Evolutionary conservation across 2,888 invertebrate genomes (phyloP).

Genomic region (Pseudococcus jackbeardsleyi): DNA sequence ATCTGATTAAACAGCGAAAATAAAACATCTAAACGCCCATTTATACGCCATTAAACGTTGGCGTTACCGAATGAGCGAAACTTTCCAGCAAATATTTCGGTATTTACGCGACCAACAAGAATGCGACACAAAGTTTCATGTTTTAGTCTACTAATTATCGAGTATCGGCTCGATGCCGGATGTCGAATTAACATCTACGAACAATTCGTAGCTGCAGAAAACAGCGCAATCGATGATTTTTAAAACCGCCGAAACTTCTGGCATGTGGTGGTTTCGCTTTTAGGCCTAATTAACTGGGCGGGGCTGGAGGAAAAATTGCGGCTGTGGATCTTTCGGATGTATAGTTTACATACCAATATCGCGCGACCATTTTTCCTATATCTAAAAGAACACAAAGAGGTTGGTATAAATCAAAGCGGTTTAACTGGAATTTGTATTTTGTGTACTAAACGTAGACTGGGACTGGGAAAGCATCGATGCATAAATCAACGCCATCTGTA

Average conservation of each 20-base stretch:
- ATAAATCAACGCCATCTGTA: conserved; percentile 28
- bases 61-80: background rate
- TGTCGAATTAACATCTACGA: background rate
- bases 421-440: background rate
- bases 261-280: conserved; percentile 1
- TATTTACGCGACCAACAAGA: background rate
- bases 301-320: background rate
- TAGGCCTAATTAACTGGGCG: background rate
- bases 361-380: background rate
- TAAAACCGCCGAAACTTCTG: background rate
- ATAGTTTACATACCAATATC: background rate
- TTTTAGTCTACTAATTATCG: background rate
- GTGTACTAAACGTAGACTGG: background rate
- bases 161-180: background rate
- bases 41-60: background rate
- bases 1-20: background rate
- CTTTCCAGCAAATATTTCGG: background rate
- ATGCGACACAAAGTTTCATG: conserved; percentile 19
- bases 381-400: background rate
- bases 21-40: background rate
- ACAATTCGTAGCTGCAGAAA: background rate
- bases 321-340: background rate
- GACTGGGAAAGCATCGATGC: conserved; percentile 14
- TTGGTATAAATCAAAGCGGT: conserved; percentile 15
- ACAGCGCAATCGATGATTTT: background rate